phyloP scores from a whole-genome alignment of 2,113 vertebrate species.

The Bambusicola thoracicus region DNA sequence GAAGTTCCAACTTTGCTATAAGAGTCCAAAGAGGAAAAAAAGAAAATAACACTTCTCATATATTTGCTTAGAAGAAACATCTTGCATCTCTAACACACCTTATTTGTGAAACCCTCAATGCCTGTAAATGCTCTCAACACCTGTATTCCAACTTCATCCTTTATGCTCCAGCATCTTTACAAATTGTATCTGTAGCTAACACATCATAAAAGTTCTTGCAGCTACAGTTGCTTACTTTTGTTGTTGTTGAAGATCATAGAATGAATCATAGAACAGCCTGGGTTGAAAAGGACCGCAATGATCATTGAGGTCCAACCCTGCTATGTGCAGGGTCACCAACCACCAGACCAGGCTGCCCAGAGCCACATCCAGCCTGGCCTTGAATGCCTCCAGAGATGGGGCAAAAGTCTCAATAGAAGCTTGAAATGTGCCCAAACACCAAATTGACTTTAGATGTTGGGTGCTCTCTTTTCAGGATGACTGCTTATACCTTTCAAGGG shows the following conservation, averaged over 20 bases:
- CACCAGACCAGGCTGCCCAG: too few species aligned
- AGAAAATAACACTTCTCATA: background rate
- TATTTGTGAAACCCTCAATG: background rate
- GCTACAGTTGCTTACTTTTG: background rate
- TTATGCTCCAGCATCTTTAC: background rate
- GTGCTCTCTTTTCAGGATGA: too few species aligned
- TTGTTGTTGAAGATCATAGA: background rate
- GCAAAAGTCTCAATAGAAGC: too few species aligned
- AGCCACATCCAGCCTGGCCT: too few species aligned
- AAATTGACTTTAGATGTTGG: too few species aligned
- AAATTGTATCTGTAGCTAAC: background rate
- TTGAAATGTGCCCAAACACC: too few species aligned
- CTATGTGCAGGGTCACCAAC: too few species aligned
- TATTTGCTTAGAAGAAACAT: background rate
- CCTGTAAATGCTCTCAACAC: background rate
- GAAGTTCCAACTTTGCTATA: background rate
- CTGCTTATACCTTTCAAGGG: background rate
- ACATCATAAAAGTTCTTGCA: background rate
- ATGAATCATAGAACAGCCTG: too few species aligned
- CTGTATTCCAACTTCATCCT: background rate
- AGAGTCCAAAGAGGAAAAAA: background rate
- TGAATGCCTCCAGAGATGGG: too few species aligned
- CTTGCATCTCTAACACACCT: background rate
- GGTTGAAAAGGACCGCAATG: too few species aligned
- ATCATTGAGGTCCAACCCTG: too few species aligned